Conservation (phyloP, 1,140 invertebrate species). For the Lucilia sericata region DNA sequence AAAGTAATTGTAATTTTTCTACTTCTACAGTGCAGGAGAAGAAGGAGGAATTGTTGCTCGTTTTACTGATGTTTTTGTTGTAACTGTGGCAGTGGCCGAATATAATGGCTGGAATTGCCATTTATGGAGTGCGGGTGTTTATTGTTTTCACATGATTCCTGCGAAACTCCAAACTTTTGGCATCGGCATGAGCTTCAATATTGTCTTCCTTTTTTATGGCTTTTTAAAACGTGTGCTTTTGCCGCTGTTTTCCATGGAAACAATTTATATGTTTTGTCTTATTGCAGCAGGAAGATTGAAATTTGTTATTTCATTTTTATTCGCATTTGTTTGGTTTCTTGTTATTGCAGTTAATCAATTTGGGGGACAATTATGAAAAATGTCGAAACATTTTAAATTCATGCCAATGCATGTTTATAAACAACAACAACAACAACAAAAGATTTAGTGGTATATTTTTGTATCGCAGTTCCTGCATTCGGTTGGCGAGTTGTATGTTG, state of each 20-base stretch:
- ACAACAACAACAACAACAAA: background rate
- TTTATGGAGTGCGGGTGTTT: constrained; percentile 22
- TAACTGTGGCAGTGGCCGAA: background rate
- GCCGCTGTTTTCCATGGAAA: background rate
- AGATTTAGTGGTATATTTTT: background rate
- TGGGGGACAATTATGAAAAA: constrained; percentile 26
- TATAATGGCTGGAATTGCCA: background rate
- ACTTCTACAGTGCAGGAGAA: background rate
- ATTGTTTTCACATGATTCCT: background rate
- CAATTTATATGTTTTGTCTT: constrained; percentile 8
- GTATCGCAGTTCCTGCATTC: background rate
- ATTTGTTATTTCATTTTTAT: background rate
- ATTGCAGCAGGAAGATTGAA: background rate
- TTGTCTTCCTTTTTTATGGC: background rate
- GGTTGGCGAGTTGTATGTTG: background rate
- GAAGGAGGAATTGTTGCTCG: background rate
- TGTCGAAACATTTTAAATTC: constrained; percentile 24
- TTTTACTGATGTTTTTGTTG: background rate
- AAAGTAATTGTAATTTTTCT: constrained; percentile 15
- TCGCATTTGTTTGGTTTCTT: background rate
- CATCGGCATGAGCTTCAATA: background rate
- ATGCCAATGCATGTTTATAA: constrained; percentile 17
- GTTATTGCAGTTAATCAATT: constrained; percentile 22
- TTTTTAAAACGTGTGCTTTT: background rate
- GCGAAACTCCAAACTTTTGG: background rate